These are phyloP conservation scores for Menidia beryllina DNA, from an alignment of 2,113 vertebrate genomes.

Conservation along the genomic window DNA sequence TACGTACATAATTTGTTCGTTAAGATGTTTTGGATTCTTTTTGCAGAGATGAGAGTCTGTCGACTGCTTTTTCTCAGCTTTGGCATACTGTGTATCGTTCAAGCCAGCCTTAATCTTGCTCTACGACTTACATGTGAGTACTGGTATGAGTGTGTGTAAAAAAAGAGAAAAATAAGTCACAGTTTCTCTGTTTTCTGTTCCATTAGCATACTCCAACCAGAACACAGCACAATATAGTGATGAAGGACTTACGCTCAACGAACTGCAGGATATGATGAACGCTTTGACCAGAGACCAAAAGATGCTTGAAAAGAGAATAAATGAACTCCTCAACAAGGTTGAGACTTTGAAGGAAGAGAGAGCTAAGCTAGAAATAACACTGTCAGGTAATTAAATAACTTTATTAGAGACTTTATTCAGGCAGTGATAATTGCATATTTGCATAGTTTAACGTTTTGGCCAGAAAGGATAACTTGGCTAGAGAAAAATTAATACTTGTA, in stretches of 20 bases:
- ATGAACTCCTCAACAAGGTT: neutral
- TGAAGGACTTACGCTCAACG: neutral
- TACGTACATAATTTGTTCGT: neutral
- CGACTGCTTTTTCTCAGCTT: slow-evolving; percentile 3
- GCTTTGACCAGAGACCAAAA: slow-evolving; percentile 8
- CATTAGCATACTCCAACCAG: neutral
- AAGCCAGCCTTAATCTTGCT: slow-evolving; percentile 14
- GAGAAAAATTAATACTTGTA: too few species aligned
- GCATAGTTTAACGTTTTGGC: too few species aligned
- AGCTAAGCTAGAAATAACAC: neutral
- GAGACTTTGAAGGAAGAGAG: neutral
- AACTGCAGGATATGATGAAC: neutral
- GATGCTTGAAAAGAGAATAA: neutral
- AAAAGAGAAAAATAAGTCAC: neutral
- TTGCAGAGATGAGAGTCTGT: neutral
- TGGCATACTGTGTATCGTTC: slow-evolving; percentile 11
- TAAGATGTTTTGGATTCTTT: neutral
- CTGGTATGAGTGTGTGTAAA: neutral
- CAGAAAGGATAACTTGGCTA: too few species aligned
- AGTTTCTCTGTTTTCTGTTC: neutral
- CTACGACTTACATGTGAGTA: slow-evolving; percentile 14
- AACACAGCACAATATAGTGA: neutral
- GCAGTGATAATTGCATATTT: too few species aligned
- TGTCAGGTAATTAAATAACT: neutral
- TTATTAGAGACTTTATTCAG: too few species aligned